These are phyloP conservation scores for Odontomyia ornata DNA, from an alignment of 2,888 invertebrate species.

Conservation along the genomic window DNA sequence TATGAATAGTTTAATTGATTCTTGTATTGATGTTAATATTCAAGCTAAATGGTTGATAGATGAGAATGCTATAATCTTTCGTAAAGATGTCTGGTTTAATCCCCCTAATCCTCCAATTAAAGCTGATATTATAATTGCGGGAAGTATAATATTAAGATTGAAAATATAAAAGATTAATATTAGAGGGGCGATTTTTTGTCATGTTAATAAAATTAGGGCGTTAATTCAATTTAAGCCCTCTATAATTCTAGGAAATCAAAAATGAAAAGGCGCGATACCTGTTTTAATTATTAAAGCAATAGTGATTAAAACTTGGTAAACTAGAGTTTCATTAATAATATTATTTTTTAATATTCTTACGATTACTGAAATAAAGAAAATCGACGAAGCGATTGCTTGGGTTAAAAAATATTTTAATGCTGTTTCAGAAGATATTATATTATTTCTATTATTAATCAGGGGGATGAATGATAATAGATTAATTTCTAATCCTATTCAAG, in stretches of 20 bases:
- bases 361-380: slow-evolving; percentile 66
- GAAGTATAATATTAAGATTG: slow-evolving; percentile 64
- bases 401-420: slow-evolving; percentile 70
- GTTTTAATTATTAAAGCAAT: slow-evolving; percentile 52
- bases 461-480: slow-evolving; percentile 71
- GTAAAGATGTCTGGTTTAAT: slow-evolving; percentile 67
- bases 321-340: slow-evolving; percentile 51
- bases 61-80: slow-evolving; percentile 71
- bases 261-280: slow-evolving; percentile 22
- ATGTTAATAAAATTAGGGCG: slow-evolving; percentile 68
- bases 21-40: slow-evolving; percentile 65
- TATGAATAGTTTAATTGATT: slow-evolving; percentile 65
- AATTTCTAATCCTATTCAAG: slow-evolving; percentile 73
- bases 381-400: slow-evolving; percentile 69
- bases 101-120: slow-evolving; percentile 66
- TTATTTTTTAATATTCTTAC: slow-evolving; percentile 56
- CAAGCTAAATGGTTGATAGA: slow-evolving; percentile 73
- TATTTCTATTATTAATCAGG: slow-evolving; percentile 66
- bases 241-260: slow-evolving; percentile 54
- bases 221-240: slow-evolving; percentile 70
- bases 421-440: slow-evolving; percentile 67
- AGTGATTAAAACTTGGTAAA: slow-evolving; percentile 49
- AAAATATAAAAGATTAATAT: slow-evolving; percentile 66
- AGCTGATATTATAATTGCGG: slow-evolving; percentile 64
- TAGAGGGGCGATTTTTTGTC: slow-evolving; percentile 74